Conservation (phyloP, 1,140 invertebrate genomes). For the Onthophagus taurus region DNA sequence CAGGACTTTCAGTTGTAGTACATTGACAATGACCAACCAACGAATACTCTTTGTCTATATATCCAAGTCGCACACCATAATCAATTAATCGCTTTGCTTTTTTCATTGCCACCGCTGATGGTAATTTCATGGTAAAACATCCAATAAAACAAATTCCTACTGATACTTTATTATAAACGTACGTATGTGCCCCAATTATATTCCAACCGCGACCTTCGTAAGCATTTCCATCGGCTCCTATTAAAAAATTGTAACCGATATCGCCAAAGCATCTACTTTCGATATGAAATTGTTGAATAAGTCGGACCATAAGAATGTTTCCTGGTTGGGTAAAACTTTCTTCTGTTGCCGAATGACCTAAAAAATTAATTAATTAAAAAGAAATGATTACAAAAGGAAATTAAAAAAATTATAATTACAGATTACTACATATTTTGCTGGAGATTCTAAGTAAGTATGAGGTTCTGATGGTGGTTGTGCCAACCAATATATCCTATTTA, state of each 20-base stretch:
- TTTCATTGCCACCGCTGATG: conserved; percentile 30
- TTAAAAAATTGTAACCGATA: conserved; percentile 44
- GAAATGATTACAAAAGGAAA: not conserved
- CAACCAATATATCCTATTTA: conserved; percentile 24
- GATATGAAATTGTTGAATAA: conserved; percentile 38
- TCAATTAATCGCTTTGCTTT: conserved; percentile 36
- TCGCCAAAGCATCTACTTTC: conserved; percentile 41
- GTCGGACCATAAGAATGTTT: conserved; percentile 36
- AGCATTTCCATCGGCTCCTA: conserved; percentile 45
- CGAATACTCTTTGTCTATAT: conserved; percentile 40
- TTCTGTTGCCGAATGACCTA: conserved; percentile 42
- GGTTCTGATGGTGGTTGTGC: conserved; percentile 21
- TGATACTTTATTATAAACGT: conserved; percentile 50
- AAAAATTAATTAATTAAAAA: conserved; percentile 13
- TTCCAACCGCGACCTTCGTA: conserved; percentile 55
- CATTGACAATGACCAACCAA: conserved; percentile 44
- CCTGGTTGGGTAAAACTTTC: conserved; percentile 36
- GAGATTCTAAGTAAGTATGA: conserved; percentile 16
- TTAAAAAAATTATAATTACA: conserved; percentile 16
- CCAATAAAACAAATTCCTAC: conserved; percentile 58
- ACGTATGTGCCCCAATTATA: conserved; percentile 51
- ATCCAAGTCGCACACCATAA: conserved; percentile 37
- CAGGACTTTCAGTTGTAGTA: conserved; percentile 36
- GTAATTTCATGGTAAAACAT: conserved; percentile 40
- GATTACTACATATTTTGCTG: conserved; percentile 30